Conservation (phyloP, 2,113 vertebrate species). For the Sorex fumeus region DNA sequence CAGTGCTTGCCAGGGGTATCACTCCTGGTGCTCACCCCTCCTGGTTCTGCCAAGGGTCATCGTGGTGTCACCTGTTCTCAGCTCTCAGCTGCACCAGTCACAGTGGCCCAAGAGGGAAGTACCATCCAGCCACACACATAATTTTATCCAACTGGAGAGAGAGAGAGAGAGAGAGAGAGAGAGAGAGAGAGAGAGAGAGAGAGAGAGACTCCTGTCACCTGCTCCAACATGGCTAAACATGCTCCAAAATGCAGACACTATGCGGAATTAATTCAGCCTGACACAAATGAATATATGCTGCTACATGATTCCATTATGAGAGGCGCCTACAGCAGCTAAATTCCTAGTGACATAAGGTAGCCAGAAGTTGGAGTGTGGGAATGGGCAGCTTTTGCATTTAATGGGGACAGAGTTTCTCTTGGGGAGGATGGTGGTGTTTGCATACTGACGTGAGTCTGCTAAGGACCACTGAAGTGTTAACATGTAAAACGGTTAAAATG, state of each 20-base stretch:
- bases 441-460: rapidly evolving
- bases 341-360: not conserved
- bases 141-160: too few relatives aligned
- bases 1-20: too few relatives aligned
- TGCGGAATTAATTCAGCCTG: not conserved
- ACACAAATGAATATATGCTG: not conserved
- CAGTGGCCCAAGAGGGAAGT: rapidly evolving
- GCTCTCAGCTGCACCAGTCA: not conserved
- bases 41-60: not conserved
- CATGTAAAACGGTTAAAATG: not conserved
- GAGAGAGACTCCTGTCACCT: too few relatives aligned
- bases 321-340: not conserved
- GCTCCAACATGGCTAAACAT: not conserved
- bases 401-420: not conserved
- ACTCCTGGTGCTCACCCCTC: not conserved
- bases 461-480: not conserved
- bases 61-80: too few relatives aligned
- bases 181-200: too few relatives aligned
- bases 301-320: not conserved
- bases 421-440: not conserved
- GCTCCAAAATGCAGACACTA: too few relatives aligned
- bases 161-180: too few relatives aligned
- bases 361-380: too few relatives aligned
- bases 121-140: too few relatives aligned
- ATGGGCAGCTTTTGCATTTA: not conserved